These are phyloP conservation scores for Cataglyphis albicans DNA, from an alignment of 2,888 invertebrate species.

Conservation along the genomic window DNA sequence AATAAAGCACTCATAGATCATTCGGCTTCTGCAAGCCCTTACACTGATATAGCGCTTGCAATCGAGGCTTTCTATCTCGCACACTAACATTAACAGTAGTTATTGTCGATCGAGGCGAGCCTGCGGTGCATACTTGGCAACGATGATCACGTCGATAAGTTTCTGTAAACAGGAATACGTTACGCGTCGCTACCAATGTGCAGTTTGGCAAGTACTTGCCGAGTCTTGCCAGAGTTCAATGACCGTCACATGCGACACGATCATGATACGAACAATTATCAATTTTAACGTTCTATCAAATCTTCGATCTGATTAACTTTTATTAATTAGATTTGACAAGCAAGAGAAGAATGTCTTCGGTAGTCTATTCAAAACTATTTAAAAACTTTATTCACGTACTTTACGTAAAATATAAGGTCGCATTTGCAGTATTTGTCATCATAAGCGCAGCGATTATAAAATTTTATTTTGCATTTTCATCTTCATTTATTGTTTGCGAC, in stretches of 20 bases:
- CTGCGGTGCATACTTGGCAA: conserved; percentile 71
- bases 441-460: background rate
- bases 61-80: conserved; percentile 33
- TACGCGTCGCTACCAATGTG: conserved; percentile 70
- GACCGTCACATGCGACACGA: conserved; percentile 28
- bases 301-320: background rate
- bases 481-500: too few relatives aligned
- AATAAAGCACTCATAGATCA: conserved; percentile 34
- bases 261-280: conserved; percentile 59
- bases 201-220: conserved; percentile 65
- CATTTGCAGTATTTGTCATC: background rate
- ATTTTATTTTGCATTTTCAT: background rate
- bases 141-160: conserved; percentile 70
- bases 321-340: conserved; percentile 4
- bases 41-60: conserved; percentile 12
- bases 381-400: background rate
- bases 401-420: background rate
- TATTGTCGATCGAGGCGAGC: conserved; percentile 49
- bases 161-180: conserved; percentile 73
- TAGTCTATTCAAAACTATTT: background rate
- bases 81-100: conserved; percentile 60
- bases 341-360: background rate
- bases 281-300: conserved; percentile 12
- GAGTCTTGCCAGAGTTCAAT: conserved; percentile 58
- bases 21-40: conserved; percentile 15